phyloP scores from a whole-genome alignment of 2,888 invertebrate species.

The Ormyrus rosae region DNA sequence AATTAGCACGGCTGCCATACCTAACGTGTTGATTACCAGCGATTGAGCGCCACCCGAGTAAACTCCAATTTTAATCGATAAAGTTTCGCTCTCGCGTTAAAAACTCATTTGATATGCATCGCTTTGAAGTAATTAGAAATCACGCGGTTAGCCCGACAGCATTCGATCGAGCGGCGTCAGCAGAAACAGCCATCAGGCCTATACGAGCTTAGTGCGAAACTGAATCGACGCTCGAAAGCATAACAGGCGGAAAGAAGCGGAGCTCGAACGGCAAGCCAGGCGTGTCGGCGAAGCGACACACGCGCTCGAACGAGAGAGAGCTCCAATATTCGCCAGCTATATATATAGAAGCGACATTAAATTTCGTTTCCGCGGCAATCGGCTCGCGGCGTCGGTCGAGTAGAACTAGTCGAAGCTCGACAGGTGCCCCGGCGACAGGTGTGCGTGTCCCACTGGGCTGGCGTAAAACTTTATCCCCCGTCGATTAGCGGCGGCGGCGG shows the following conservation, averaged over 20 bases:
- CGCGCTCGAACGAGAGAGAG: too few species aligned
- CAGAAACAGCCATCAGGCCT: too few species aligned
- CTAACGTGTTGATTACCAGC: too few species aligned
- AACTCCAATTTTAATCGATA: too few species aligned
- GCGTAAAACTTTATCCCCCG: slow-evolving; percentile 25
- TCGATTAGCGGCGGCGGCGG: slow-evolving; percentile 29
- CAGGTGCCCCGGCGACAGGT: slow-evolving; percentile 48
- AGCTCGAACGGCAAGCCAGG: slow-evolving; percentile 29
- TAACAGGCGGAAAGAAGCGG: neutral
- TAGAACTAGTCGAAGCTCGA: neutral
- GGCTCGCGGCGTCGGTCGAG: neutral
- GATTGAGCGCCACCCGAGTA: too few species aligned
- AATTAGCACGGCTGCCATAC: too few species aligned
- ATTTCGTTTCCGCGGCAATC: slow-evolving; percentile 45
- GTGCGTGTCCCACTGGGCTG: slow-evolving; percentile 5
- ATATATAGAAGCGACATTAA: slow-evolving; percentile 27
- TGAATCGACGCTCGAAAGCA: slow-evolving; percentile 2
- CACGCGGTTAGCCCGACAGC: too few species aligned
- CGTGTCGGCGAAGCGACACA: slow-evolving; percentile 9
- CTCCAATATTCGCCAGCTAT: too few species aligned
- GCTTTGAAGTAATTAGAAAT: too few species aligned
- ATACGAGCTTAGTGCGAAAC: neutral
- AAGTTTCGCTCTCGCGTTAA: too few species aligned
- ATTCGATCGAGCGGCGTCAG: too few species aligned
- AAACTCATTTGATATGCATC: too few species aligned